Conservation (phyloP, 2,797 vertebrate species). For the Bovichtus variegatus region DNA sequence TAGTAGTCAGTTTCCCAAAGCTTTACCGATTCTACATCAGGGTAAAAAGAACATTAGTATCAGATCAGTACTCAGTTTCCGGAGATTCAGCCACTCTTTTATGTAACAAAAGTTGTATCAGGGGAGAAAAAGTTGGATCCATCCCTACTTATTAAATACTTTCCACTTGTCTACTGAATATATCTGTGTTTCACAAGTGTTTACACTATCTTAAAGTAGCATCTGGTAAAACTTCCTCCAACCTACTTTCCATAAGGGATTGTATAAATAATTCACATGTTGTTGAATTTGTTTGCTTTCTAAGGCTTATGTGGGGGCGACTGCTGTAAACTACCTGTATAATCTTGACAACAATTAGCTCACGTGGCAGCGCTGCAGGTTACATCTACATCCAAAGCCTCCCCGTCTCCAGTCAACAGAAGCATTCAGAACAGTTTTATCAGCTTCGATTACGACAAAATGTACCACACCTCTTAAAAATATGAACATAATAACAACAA, state of each 20-base stretch:
- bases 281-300: constrained; percentile 28
- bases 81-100: too few species aligned
- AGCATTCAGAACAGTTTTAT: constrained; percentile 34
- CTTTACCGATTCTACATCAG: not conserved
- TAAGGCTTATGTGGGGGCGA: not conserved
- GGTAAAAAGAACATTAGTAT: not conserved
- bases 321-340: constrained; percentile 35
- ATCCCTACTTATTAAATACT: not conserved
- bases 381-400: constrained; percentile 17
- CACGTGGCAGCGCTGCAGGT: constrained; percentile 2
- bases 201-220: not conserved
- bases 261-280: constrained; percentile 45
- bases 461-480: constrained; percentile 58
- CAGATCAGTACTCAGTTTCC: not conserved
- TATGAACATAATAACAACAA: constrained; percentile 66
- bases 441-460: constrained; percentile 54
- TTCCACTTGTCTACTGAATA: not conserved
- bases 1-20: not conserved
- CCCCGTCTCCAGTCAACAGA: constrained; percentile 18
- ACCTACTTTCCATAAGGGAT: constrained; percentile 22
- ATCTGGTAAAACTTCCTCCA: constrained; percentile 1
- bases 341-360: constrained; percentile 47
- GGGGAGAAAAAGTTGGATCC: not conserved
- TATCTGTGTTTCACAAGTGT: not conserved
- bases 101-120: not conserved